A percentile compares a stretch with the other conserved stretches of the same genome.
Evolutionary conservation across 2,888 invertebrate species (phyloP).

Genomic region (Rhamnusium bicolor): DNA sequence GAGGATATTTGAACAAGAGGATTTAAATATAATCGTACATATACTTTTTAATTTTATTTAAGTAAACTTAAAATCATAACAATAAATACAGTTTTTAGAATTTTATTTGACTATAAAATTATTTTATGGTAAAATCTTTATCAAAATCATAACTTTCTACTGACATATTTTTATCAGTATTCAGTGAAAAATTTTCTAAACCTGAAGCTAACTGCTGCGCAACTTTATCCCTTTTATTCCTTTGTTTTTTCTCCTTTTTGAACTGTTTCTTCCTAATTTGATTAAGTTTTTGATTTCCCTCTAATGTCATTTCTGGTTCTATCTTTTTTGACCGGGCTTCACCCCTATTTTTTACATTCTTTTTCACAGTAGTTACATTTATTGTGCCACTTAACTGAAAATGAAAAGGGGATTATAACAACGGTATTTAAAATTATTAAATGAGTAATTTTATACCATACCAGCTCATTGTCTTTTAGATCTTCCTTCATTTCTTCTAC

Average conservation of each 20-base stretch:
- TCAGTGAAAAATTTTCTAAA: slow-evolving; percentile 75
- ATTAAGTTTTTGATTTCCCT: slow-evolving; percentile 80
- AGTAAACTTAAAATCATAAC: neutral
- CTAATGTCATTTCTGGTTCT: slow-evolving; percentile 80
- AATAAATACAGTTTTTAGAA: slow-evolving; percentile 6
- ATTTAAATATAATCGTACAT: too few relatives aligned
- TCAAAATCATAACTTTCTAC: slow-evolving; percentile 77
- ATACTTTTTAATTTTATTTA: neutral
- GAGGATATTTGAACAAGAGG: slow-evolving; percentile 38
- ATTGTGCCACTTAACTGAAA: slow-evolving; percentile 62
- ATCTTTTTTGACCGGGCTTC: slow-evolving; percentile 67
- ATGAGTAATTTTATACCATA: slow-evolving; percentile 37
- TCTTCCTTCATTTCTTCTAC: slow-evolving; percentile 74
- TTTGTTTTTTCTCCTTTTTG: slow-evolving; percentile 79
- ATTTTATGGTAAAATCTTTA: slow-evolving; percentile 72
- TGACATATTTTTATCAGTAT: slow-evolving; percentile 47
- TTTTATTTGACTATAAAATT: slow-evolving; percentile 18
- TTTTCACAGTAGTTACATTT: slow-evolving; percentile 55
- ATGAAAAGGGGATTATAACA: slow-evolving; percentile 31
- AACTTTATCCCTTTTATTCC: slow-evolving; percentile 76
- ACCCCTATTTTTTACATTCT: slow-evolving; percentile 47
- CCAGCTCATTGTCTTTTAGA: slow-evolving; percentile 61
- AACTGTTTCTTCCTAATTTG: slow-evolving; percentile 77
- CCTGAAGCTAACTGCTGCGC: slow-evolving; percentile 78
- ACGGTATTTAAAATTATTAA: neutral